phyloP scores from a whole-genome alignment of 2,113 vertebrate genomes.

The Lipophrys pholis region DNA sequence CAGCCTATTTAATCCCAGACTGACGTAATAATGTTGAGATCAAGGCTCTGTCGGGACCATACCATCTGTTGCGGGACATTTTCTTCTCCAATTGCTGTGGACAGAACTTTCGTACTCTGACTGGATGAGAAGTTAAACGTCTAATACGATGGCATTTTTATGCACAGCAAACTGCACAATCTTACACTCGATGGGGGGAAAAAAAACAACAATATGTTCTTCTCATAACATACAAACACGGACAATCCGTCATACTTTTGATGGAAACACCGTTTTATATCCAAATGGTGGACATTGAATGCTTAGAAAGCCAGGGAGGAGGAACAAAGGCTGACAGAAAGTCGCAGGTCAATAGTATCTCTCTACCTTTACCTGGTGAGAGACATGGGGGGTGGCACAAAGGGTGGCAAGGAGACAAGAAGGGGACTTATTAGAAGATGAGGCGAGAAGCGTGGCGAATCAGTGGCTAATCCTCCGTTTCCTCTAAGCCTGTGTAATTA shows the following conservation, averaged over 20 bases:
- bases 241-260: too few relatives aligned
- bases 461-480: slow-evolving; percentile 81
- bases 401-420: slow-evolving; percentile 69
- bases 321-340: slow-evolving; percentile 41
- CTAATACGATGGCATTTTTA: too few relatives aligned
- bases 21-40: neutral
- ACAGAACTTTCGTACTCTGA: neutral
- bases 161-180: too few relatives aligned
- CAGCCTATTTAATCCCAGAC: neutral
- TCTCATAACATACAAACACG: too few relatives aligned
- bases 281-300: neutral
- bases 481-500: slow-evolving; percentile 85
- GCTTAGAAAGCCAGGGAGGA: neutral
- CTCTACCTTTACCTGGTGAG: slow-evolving; percentile 71
- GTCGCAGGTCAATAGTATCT: slow-evolving; percentile 42
- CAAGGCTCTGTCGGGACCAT: neutral
- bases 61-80: slow-evolving; percentile 14
- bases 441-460: slow-evolving; percentile 80
- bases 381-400: slow-evolving; percentile 52
- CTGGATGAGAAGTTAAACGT: neutral
- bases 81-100: slow-evolving; percentile 4
- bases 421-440: slow-evolving; percentile 78
- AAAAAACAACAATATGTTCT: too few relatives aligned
- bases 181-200: too few relatives aligned
- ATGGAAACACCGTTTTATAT: too few relatives aligned